Percentiles rank a stretch among this genome's conserved stretches.
Conservation (phyloP, 1,140 invertebrate species). For the Anoplophora glabripennis region DNA sequence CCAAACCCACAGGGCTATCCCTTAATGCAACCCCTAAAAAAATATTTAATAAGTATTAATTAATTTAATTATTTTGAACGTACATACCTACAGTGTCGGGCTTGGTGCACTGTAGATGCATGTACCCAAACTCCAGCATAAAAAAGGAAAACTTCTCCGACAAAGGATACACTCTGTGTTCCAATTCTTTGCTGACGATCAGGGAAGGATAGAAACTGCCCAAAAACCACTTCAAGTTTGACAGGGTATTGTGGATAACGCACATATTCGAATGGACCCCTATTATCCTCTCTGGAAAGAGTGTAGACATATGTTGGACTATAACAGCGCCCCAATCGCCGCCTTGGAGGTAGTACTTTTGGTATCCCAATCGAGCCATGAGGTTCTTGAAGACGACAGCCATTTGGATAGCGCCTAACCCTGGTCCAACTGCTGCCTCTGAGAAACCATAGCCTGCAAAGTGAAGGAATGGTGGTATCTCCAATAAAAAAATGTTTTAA, state of each 20-base stretch:
- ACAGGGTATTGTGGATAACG: neutral
- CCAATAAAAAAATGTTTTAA: too few species aligned
- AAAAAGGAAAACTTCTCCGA: neutral
- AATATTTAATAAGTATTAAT: slow-evolving; percentile 20
- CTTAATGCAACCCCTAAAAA: slow-evolving; percentile 57
- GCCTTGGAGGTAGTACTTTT: slow-evolving; percentile 80
- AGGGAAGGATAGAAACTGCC: slow-evolving; percentile 6
- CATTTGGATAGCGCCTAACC: slow-evolving; percentile 62
- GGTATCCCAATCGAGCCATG: slow-evolving; percentile 74
- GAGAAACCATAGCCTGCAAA: slow-evolving; percentile 72
- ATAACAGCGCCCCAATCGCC: slow-evolving; percentile 78
- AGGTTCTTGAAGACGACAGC: slow-evolving; percentile 76
- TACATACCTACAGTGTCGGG: slow-evolving; percentile 80
- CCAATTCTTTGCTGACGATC: slow-evolving; percentile 8
- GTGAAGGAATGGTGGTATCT: too few species aligned
- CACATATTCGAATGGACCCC: slow-evolving; percentile 67
- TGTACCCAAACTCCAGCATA: slow-evolving; percentile 69
- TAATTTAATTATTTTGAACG: neutral
- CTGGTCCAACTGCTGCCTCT: slow-evolving; percentile 46
- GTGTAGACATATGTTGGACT: slow-evolving; percentile 56
- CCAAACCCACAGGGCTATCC: slow-evolving; percentile 71
- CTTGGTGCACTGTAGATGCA: slow-evolving; percentile 84
- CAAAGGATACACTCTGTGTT: neutral
- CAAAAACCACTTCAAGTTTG: neutral
- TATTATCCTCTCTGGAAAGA: slow-evolving; percentile 69